A percentile compares a stretch with the other conserved stretches of the same genome.
phyloP scores from a whole-genome alignment of 2,888 invertebrate species.

The Pherbina coryleti region DNA sequence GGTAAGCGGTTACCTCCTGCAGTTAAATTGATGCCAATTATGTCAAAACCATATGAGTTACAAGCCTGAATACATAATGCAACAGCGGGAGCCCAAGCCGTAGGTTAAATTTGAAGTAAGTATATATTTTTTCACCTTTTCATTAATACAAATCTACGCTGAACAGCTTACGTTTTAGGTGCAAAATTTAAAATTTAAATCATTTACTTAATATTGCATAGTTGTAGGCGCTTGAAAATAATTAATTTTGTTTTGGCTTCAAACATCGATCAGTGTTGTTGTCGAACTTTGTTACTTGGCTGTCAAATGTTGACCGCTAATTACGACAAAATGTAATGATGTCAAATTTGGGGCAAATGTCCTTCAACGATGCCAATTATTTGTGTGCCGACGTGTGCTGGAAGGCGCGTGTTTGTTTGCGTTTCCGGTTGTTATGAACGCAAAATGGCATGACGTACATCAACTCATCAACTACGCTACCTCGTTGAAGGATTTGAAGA shows the following conservation, averaged over 20 bases:
- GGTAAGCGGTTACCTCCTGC: slow-evolving; percentile 24
- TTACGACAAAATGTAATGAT: neutral
- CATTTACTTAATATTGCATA: no score
- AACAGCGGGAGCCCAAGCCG: neutral
- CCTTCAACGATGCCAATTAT: no score
- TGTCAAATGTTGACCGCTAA: slow-evolving; percentile 1
- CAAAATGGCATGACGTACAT: no score
- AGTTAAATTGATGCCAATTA: slow-evolving; percentile 39
- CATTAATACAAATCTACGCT: no score
- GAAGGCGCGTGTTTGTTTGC: no score
- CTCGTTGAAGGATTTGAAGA: neutral
- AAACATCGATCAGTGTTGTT: neutral
- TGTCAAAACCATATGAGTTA: slow-evolving; percentile 34
- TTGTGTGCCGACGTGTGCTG: no score
- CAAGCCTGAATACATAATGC: slow-evolving; percentile 1
- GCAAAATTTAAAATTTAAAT: neutral
- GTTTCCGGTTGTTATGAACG: no score
- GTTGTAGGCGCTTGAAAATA: neutral
- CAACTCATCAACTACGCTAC: neutral
- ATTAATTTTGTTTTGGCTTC: neutral
- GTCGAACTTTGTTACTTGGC: neutral
- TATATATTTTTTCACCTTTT: no score
- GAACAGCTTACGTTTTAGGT: neutral
- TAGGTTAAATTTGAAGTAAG: neutral
- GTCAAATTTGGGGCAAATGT: no score